A percentile compares a stretch with the other conserved stretches of the same genome.
Evolutionary conservation across 1,140 invertebrate species (phyloP).

Genomic region (Agrypnia vestita): DNA sequence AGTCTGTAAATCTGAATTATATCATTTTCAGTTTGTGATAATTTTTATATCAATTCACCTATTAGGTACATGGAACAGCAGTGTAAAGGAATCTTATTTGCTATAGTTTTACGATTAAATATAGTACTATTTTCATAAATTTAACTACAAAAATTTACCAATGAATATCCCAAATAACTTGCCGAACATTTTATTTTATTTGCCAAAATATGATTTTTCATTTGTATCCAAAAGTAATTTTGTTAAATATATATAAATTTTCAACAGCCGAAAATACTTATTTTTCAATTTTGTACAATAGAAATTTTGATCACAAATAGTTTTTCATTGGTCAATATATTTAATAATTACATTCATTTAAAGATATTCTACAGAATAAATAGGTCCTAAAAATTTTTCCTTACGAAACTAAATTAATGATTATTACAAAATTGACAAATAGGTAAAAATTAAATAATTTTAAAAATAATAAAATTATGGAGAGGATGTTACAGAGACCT

Average conservation of each 20-base stretch:
- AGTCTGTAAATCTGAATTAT: too few species aligned
- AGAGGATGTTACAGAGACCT: too few species aligned
- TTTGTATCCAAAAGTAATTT: constrained; percentile 60
- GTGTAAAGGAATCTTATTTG: constrained; percentile 38
- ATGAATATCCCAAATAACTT: constrained; percentile 33
- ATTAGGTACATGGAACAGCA: too few species aligned
- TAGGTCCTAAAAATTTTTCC: constrained; percentile 20
- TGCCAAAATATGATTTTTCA: constrained; percentile 60
- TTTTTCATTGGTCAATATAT: constrained; percentile 75
- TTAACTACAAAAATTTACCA: constrained; percentile 39
- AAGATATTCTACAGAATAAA: too few species aligned
- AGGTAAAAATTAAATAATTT: too few species aligned
- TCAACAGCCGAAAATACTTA: constrained; percentile 62
- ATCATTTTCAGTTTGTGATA: too few species aligned
- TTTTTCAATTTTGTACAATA: constrained; percentile 62
- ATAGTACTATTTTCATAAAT: constrained; percentile 42
- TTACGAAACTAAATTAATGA: background rate
- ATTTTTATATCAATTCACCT: too few species aligned
- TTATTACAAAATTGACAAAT: too few species aligned
- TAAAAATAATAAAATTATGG: too few species aligned
- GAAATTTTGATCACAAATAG: constrained; percentile 72
- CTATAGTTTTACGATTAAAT: constrained; percentile 18
- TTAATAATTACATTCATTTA: constrained; percentile 61
- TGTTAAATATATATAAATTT: constrained; percentile 57
- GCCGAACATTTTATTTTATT: constrained; percentile 51